phyloP scores from a whole-genome alignment of 2,113 vertebrate genomes.

The Chamaetylas fuelleborni region DNA sequence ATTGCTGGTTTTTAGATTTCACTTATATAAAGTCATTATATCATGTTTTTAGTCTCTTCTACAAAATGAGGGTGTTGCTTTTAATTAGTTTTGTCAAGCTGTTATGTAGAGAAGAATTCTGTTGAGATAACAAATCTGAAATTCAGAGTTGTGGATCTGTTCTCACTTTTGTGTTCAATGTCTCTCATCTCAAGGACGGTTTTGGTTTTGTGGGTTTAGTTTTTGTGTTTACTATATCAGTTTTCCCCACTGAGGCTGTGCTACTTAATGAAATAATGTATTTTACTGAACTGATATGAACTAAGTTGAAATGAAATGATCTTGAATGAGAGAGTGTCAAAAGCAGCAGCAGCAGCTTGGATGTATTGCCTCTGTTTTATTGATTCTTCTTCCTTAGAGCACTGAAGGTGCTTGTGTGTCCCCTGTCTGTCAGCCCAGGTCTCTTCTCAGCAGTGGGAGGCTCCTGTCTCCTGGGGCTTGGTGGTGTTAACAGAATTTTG shows the following conservation, averaged over 20 bases:
- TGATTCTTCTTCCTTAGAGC: not conserved
- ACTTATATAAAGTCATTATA: not conserved
- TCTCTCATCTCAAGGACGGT: not conserved
- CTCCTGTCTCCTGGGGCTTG: not conserved
- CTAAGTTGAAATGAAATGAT: not conserved
- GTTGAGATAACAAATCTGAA: not conserved
- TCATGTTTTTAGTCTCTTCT: not conserved
- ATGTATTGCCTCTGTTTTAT: not conserved
- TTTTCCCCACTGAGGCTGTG: not conserved
- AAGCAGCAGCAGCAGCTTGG: not conserved
- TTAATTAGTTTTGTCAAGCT: slow-evolving; percentile 18
- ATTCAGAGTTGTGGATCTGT: not conserved
- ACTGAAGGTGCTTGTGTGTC: not conserved
- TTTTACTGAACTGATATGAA: not conserved
- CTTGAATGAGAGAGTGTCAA: not conserved
- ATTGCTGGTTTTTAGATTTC: not conserved
- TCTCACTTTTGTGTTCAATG: not conserved
- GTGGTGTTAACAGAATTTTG: not conserved
- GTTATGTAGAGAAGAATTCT: not conserved
- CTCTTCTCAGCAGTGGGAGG: not conserved
- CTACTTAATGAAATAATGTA: not conserved
- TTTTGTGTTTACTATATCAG: not conserved
- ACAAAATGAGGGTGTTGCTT: not conserved
- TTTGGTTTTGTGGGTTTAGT: not conserved
- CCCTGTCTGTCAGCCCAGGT: not conserved